Evolutionary conservation across 2,113 vertebrate species (phyloP).

Genomic region (Polyodon spathula): DNA sequence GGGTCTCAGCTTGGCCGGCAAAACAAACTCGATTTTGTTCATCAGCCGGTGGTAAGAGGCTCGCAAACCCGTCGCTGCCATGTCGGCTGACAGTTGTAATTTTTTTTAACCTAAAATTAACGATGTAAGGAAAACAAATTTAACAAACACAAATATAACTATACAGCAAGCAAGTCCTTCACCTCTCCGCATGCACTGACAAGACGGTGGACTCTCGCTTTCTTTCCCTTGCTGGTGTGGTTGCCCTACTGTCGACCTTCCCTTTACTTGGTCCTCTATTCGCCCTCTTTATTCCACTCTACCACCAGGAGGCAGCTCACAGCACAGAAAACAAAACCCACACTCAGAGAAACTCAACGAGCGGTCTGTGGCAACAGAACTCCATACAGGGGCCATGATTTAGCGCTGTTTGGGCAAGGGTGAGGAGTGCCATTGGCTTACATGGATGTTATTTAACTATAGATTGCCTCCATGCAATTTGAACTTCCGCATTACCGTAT

Average conservation of each 20-base stretch:
- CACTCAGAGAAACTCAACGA: too few relatives aligned
- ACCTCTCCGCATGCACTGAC: not conserved
- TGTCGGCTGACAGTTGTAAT: slow-evolving; percentile 4
- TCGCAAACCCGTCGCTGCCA: slow-evolving; percentile 49
- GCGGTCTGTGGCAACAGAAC: too few relatives aligned
- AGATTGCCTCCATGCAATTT: too few relatives aligned
- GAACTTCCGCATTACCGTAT: too few relatives aligned
- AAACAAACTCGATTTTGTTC: slow-evolving; percentile 59
- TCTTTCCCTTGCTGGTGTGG: slow-evolving; percentile 2
- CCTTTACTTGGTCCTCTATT: not conserved
- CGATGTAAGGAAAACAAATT: not conserved
- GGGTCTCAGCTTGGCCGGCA: slow-evolving; percentile 64
- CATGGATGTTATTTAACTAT: too few relatives aligned
- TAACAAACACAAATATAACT: not conserved
- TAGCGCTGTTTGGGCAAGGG: too few relatives aligned
- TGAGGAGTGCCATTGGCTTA: too few relatives aligned
- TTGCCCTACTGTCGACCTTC: slow-evolving; percentile 47
- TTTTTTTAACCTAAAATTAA: not conserved
- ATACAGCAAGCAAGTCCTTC: too few relatives aligned
- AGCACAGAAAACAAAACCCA: not conserved
- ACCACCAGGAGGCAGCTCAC: not conserved
- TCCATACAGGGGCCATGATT: too few relatives aligned
- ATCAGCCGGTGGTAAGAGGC: slow-evolving; percentile 65
- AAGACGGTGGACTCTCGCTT: not conserved
- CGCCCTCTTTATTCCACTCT: not conserved